Percentiles rank a stretch among this genome's conserved stretches.
These are phyloP conservation scores for Scortum barcoo DNA, from an alignment of 2,113 vertebrate genomes.

Conservation along the genomic window DNA sequence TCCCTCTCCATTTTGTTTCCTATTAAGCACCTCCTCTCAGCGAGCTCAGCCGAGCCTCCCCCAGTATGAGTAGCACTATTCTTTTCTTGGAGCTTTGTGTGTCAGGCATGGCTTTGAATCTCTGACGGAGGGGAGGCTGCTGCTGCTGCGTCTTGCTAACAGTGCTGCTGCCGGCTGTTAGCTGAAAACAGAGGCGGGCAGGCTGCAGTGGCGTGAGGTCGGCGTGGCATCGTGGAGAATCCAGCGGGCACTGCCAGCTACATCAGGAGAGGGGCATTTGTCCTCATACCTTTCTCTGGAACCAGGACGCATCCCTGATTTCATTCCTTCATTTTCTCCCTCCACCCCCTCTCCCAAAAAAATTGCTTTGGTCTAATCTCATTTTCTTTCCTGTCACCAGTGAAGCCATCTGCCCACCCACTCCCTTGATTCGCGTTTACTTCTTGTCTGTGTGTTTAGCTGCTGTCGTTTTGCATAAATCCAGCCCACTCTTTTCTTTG, in stretches of 20 bases:
- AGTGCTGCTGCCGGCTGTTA: conserved; percentile 37
- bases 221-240: conserved; percentile 29
- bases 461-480: conserved; percentile 57
- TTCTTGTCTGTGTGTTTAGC: conserved; percentile 50
- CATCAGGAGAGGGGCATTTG: background rate
- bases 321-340: background rate
- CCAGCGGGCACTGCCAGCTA: conserved; percentile 32
- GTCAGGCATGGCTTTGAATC: conserved; percentile 23
- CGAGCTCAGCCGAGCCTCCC: conserved; percentile 28
- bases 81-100: conserved; percentile 34
- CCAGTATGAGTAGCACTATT: conserved; percentile 1
- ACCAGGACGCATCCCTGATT: background rate
- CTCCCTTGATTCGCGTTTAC: conserved; percentile 29
- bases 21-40: conserved; percentile 48
- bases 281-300: background rate
- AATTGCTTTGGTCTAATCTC: conserved; percentile 26
- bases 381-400: conserved; percentile 32
- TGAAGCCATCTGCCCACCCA: conserved; percentile 52
- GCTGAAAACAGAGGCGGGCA: conserved; percentile 33
- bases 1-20: conserved; percentile 63
- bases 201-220: conserved; percentile 30
- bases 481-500: conserved; percentile 53
- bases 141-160: conserved; percentile 30
- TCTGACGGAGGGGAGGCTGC: background rate
- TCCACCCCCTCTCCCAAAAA: no score